These are phyloP conservation scores for Deladenus siricidicola DNA, from an alignment of 2,888 invertebrate genomes.

Conservation along the genomic window DNA sequence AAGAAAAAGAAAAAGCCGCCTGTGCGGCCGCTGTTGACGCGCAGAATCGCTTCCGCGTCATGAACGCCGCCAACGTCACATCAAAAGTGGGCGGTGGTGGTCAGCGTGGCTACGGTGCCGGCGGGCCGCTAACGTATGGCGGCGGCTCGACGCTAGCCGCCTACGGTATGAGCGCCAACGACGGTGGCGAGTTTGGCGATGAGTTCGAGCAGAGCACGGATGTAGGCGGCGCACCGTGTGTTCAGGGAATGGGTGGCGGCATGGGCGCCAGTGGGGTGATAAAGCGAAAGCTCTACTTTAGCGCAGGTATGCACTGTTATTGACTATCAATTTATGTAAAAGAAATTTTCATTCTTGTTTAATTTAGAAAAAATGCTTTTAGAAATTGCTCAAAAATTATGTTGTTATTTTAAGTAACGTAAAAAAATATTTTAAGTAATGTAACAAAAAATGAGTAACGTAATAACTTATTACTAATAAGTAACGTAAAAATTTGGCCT, in stretches of 20 bases:
- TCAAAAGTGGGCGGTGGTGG: conserved; percentile 4
- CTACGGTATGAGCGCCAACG: not conserved
- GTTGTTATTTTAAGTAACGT: too few relatives aligned
- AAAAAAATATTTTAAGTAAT: too few relatives aligned
- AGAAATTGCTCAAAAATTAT: too few relatives aligned
- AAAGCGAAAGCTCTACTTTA: conserved; percentile 35
- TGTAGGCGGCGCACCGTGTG: not conserved
- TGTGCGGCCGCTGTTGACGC: conserved; percentile 8
- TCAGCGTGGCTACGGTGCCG: too few relatives aligned
- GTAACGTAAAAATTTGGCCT: too few relatives aligned
- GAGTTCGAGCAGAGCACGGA: conserved; percentile 1
- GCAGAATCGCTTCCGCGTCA: conserved; percentile 12
- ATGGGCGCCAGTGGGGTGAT: conserved; percentile 9
- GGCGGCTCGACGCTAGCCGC: not conserved
- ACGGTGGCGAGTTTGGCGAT: not conserved
- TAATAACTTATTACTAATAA: too few relatives aligned
- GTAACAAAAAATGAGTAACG: too few relatives aligned
- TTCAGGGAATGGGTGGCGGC: not conserved
- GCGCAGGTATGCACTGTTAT: conserved; percentile 24
- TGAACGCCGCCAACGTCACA: conserved; percentile 5
- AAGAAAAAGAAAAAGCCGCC: conserved; percentile 30
- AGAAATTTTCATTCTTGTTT: not conserved
- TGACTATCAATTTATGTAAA: too few relatives aligned
- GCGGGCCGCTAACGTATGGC: not conserved
- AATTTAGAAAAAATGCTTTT: too few relatives aligned